These are phyloP conservation scores for Cataglyphis cursor DNA, from an alignment of 2,888 invertebrate species.

Conservation along the genomic window DNA sequence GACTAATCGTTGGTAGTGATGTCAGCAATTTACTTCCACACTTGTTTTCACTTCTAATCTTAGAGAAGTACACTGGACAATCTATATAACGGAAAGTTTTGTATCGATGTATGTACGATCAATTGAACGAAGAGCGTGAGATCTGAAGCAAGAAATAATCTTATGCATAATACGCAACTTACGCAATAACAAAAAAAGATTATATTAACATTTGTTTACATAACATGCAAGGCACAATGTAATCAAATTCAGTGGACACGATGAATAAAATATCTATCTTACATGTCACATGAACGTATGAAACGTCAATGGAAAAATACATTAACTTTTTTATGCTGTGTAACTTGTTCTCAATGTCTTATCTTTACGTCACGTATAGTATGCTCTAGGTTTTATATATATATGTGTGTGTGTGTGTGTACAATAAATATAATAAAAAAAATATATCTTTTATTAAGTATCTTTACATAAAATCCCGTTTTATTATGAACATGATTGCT, in stretches of 20 bases:
- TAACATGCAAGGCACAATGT: neutral
- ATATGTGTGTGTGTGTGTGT: neutral
- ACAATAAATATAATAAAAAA: neutral
- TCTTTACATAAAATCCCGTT: neutral
- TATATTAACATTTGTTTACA: neutral
- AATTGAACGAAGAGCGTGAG: neutral
- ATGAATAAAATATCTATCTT: neutral
- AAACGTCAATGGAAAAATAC: neutral
- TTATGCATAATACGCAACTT: neutral
- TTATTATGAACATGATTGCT: neutral
- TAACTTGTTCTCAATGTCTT: neutral
- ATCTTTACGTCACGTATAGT: neutral
- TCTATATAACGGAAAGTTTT: neutral
- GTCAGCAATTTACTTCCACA: conserved; percentile 35
- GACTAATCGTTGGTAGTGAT: conserved; percentile 26
- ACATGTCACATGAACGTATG: neutral
- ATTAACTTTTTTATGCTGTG: neutral
- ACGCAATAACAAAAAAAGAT: neutral
- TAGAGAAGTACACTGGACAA: conserved; percentile 57
- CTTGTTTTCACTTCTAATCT: conserved; percentile 30
- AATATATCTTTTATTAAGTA: neutral
- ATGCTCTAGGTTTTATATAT: neutral
- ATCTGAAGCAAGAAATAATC: conserved; percentile 7
- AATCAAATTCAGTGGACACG: neutral
- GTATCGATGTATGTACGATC: neutral